These are phyloP conservation scores for Hippasteria phrygiana DNA, from an alignment of 53 echinoderm and acorn worm species.

Conservation along the genomic window DNA sequence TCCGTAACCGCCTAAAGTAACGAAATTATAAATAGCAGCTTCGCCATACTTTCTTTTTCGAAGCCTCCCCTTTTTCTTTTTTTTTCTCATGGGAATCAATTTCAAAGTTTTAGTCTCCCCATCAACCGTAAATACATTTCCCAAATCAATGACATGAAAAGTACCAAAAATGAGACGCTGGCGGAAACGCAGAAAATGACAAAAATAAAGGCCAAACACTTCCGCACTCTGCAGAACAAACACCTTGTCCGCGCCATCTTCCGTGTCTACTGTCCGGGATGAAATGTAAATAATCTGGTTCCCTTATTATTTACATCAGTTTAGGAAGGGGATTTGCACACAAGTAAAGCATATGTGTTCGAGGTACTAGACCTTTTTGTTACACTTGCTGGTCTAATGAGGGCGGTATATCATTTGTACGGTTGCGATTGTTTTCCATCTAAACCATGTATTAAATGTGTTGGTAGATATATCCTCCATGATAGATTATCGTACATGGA, in stretches of 20 bases:
- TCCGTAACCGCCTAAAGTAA: too few species aligned
- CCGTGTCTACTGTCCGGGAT: background rate
- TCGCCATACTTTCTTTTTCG: too few species aligned
- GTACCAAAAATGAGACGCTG: background rate
- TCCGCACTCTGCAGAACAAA: conserved; percentile 21
- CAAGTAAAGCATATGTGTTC: background rate
- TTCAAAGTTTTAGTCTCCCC: too few species aligned
- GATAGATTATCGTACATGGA: too few species aligned
- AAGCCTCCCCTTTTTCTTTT: too few species aligned
- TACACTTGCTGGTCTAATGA: background rate
- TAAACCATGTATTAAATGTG: too few species aligned
- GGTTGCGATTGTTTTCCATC: background rate
- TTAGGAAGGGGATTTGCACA: background rate
- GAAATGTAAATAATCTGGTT: background rate
- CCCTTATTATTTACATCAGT: background rate
- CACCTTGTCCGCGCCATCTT: background rate
- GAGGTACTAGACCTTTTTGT: conserved; percentile 9
- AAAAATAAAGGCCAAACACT: conserved; percentile 9
- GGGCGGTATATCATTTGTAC: background rate
- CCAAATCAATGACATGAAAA: background rate
- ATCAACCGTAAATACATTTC: too few species aligned
- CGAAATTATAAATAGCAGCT: too few species aligned
- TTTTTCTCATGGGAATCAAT: too few species aligned
- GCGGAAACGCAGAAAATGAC: conserved; percentile 17
- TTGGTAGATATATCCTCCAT: too few species aligned